phyloP scores from a whole-genome alignment of 2,797 vertebrate genomes.

The Mormyrops boulengeri region DNA sequence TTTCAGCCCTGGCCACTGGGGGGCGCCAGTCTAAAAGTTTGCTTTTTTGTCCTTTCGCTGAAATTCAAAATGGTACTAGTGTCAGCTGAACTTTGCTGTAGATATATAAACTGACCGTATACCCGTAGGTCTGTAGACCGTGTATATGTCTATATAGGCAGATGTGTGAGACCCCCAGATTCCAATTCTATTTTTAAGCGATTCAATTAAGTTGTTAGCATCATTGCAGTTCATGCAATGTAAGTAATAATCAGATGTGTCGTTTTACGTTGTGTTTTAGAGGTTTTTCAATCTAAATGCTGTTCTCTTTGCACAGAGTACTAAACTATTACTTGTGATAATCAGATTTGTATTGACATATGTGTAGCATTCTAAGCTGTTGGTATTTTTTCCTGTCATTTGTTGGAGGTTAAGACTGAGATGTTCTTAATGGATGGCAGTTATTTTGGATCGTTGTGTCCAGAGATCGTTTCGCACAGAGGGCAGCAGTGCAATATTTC shows the following conservation, averaged over 20 bases:
- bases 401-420: not conserved
- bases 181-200: not conserved
- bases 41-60: not conserved
- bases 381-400: not conserved
- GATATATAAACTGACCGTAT: slow-evolving; percentile 3
- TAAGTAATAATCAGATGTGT: slow-evolving; percentile 15
- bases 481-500: slow-evolving; percentile 11
- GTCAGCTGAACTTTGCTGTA: slow-evolving; percentile 12
- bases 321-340: slow-evolving; percentile 17
- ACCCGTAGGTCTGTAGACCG: slow-evolving; percentile 9
- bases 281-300: slow-evolving; percentile 14
- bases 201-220: slow-evolving; percentile 5
- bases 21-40: not conserved
- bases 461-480: not conserved
- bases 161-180: not conserved
- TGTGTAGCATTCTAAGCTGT: slow-evolving; percentile 1
- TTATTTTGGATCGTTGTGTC: not conserved
- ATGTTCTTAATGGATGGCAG: not conserved
- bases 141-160: not conserved
- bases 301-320: slow-evolving; percentile 17
- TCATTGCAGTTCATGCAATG: slow-evolving; percentile 9
- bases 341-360: slow-evolving; percentile 15
- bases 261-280: slow-evolving; percentile 14
- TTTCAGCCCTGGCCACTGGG: not conserved
- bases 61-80: not conserved